Conservation (phyloP, 2,113 vertebrate genomes). For the Pontoporia blainvillei region DNA sequence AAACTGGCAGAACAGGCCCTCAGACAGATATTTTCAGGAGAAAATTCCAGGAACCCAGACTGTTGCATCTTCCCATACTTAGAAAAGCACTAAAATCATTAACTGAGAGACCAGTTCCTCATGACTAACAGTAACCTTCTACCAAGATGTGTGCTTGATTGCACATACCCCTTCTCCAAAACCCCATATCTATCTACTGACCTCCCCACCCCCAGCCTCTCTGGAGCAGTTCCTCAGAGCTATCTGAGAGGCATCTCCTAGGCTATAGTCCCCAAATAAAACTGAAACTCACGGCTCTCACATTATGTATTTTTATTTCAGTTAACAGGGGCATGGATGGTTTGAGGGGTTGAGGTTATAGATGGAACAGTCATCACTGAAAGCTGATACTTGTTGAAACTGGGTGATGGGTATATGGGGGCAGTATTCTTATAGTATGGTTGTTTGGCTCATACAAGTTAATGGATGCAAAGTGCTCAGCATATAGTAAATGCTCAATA, state of each 20-base stretch:
- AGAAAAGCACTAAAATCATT: background rate
- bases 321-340: background rate
- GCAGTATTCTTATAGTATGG: background rate
- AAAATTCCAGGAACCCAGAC: background rate
- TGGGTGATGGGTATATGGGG: background rate
- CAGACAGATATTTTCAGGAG: background rate
- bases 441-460: background rate
- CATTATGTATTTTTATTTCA: background rate
- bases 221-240: background rate
- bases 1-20: background rate
- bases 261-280: background rate
- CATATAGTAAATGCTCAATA: background rate
- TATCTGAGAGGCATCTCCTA: background rate
- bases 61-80: background rate
- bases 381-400: background rate
- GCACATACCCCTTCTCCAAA: background rate
- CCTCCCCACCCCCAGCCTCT: background rate
- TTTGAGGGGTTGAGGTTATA: background rate
- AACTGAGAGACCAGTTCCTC: background rate
- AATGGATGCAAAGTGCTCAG: background rate
- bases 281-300: background rate
- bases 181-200: background rate
- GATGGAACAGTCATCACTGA: background rate
- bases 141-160: background rate
- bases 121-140: background rate